Evolutionary conservation across 2,888 invertebrate genomes (phyloP), one percentile per base, ranked within the genome.

Genomic region (Polyommatus iphigenia): DNA sequence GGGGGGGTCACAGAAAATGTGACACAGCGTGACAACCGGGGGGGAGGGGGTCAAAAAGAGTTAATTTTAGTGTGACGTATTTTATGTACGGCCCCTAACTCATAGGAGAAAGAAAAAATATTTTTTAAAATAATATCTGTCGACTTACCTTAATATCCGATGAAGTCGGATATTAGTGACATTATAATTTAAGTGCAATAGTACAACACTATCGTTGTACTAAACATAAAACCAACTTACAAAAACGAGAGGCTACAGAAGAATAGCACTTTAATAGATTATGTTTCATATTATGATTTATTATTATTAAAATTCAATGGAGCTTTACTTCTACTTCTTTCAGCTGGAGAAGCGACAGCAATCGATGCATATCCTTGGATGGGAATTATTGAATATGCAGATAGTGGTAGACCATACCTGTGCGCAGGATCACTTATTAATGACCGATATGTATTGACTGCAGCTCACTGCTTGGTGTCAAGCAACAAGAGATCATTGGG

Each of bases 341-440:
- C 80, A 86, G 91, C 89, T 77, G 91, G 91, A 2, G 83, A 73
- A 3, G 86, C 85, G 54, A 91, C 95, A 3, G 80, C 81, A 0
- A 83, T 95, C 4, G 95, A 95, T 72, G 93, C 95, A 83, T 95
- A 94, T 84, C 95, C 95, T 0, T 95, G 95, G 95, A 84, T 95
- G 86, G 93, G 89, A 0, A 83, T 95, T 57, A 86, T 95, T 20
- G 90, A 94, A 72, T 95, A 95, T 82, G 79, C 79, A 0, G 83
- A 83, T n/a, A n/a, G 24, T 18, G 36, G 46, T 41, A 67, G 73
- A 79, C 18, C 80, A 72, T 32, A 80, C 76, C 83, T 90, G 0
- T 89, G 90, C 75, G 88, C 87, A 0, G 95, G 94, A 5, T 87
- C 90, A 5, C 88, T 95, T 0, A 95, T 95, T 81, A 95, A 92